Evolutionary conservation across 2,113 vertebrate genomes (phyloP).

Genomic region (Alethe castanea): DNA sequence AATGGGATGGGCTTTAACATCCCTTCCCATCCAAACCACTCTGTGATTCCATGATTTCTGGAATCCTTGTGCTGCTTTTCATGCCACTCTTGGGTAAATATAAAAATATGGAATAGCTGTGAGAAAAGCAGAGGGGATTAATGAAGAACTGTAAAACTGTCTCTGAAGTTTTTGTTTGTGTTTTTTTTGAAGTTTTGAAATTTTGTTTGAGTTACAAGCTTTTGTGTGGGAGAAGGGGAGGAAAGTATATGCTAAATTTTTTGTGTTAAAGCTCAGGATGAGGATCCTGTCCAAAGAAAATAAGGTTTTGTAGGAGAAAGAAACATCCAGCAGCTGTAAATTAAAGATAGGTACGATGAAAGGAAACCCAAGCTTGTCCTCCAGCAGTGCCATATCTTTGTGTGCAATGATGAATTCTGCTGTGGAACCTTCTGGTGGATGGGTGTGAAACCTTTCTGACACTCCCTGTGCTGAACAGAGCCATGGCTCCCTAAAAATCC

Average conservation of each 20-base stretch:
- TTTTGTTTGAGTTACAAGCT: neutral
- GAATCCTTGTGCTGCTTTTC: neutral
- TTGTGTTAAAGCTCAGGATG: neutral
- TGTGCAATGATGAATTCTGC: neutral
- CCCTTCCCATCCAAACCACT: neutral
- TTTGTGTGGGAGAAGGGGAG: neutral
- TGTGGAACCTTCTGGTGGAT: fast-evolving
- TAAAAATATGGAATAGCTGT: neutral
- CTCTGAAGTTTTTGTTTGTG: neutral
- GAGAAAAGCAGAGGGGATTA: neutral
- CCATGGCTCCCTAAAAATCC: neutral
- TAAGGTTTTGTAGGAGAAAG: neutral
- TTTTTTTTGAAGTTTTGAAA: too few relatives aligned
- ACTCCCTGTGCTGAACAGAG: neutral
- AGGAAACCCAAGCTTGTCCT: neutral
- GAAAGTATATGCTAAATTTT: neutral
- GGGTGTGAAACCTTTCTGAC: neutral
- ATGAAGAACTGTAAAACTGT: neutral
- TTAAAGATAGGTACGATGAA: neutral
- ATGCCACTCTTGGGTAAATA: neutral
- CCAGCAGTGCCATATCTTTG: neutral
- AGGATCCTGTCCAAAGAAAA: neutral
- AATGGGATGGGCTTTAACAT: neutral
- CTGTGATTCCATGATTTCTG: neutral
- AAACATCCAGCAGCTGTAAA: neutral